Conservation (phyloP, 1,140 invertebrate species). For the Ostrea edulis region DNA sequence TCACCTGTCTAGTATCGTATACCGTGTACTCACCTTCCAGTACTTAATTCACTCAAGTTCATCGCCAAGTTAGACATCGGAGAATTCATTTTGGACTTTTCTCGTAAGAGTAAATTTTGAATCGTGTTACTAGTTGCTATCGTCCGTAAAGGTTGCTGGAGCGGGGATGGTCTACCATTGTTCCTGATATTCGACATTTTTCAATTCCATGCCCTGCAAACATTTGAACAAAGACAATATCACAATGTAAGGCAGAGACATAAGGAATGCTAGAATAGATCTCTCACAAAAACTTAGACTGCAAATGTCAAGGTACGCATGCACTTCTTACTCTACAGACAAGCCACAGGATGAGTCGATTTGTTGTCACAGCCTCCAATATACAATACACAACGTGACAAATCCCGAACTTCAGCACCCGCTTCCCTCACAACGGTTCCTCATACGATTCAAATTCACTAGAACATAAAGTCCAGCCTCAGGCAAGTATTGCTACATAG, state of each 20-base stretch:
- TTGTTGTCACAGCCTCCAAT: conserved; percentile 35
- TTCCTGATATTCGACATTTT: conserved; percentile 41
- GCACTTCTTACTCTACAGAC: conserved; percentile 40
- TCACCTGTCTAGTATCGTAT: background rate
- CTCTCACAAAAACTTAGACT: background rate
- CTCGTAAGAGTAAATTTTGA: conserved; percentile 23
- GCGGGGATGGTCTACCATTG: conserved; percentile 44
- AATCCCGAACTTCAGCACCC: conserved; percentile 41
- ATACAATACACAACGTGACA: conserved; percentile 28
- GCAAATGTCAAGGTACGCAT: background rate
- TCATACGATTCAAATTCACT: conserved; percentile 40
- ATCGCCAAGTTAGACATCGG: conserved; percentile 67
- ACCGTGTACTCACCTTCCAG: conserved; percentile 63
- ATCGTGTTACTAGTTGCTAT: conserved; percentile 56
- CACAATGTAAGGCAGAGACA: conserved; percentile 24
- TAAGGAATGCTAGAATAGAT: conserved; percentile 1
- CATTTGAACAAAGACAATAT: conserved; percentile 41
- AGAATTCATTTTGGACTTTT: conserved; percentile 60
- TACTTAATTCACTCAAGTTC: conserved; percentile 67
- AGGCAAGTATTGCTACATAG: conserved; percentile 40
- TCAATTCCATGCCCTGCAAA: conserved; percentile 27
- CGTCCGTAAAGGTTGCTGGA: conserved; percentile 53
- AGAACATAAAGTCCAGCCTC: conserved; percentile 41
- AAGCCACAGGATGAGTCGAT: background rate
- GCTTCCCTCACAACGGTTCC: conserved; percentile 42